Base-by-base conservation (phyloP, 1,140 invertebrate species). In the Melitaea cinxia region DNA sequence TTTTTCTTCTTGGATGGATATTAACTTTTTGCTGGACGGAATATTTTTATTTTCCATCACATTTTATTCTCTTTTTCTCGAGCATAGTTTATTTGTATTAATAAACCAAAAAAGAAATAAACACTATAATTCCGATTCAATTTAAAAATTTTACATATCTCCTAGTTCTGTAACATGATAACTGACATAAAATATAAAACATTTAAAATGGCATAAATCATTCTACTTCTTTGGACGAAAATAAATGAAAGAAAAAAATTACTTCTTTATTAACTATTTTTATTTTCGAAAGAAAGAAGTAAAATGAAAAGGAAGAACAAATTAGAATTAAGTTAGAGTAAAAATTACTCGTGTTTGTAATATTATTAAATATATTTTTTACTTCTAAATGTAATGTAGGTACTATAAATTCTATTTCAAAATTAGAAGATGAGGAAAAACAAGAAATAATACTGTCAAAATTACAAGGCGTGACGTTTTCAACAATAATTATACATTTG, bases 41-140 rank as follows among this genome's bases (percentile, higher is more conserved):
- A 67, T 71, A 66, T 82, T 76, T 75, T 85, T 88, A 88, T 80
- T 81, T 86, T 88, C 88, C 88, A 90, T 90, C 73, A 88, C 88
- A 86, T 82, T 76, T 78, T 77, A 82, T 82, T 86, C 79, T 85
- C 70, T 72, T 88, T 72, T 77, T 86, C 35, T 70, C 76, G 56
- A 80, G 75, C 85, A 88, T 89, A 87, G 68, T 88, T 86, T 75
- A 35, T 56, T 50, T 30, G 17, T 49, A 17, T n/a, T 12, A 12
- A 39, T 63, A 35, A 35, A 28, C 35, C 12, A 23, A 55, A 49
- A 55, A 10, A 7, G 30, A 30, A 26, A 59, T 19, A 0, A 59
- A 55, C 42, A 49, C 64, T 9, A 60, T 47, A 66, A 59, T 66
- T 66, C 60, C 17, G 33, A 21, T 17, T 21, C 24, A 24, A 52